phyloP scores from a whole-genome alignment of 53 echinoderm and acorn worm species.

The Patiria pectinifera region DNA sequence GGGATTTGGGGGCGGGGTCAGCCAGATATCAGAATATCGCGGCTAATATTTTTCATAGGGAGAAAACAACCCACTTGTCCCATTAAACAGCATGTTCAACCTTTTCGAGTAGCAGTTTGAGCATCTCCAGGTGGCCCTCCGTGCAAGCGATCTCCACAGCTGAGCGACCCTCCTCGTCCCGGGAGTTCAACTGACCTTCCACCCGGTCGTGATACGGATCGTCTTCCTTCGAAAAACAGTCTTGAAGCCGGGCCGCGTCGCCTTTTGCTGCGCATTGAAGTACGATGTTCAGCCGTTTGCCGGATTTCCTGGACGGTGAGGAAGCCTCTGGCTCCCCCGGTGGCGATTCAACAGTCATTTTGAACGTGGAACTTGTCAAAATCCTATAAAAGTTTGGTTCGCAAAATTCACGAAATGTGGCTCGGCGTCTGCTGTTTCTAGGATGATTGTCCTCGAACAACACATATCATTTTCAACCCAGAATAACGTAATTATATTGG shows the following conservation, averaged over 20 bases:
- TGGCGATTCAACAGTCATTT: conserved; percentile 74
- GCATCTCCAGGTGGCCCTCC: conserved; percentile 78
- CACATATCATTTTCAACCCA: background rate
- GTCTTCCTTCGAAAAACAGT: conserved; percentile 89
- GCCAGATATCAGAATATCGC: too few species aligned
- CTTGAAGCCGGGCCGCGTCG: conserved; percentile 80
- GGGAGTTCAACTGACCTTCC: conserved; percentile 81
- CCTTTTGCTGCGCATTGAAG: conserved; percentile 81
- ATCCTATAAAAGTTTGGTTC: conserved; percentile 63
- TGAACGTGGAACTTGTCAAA: conserved; percentile 59
- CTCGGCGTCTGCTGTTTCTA: conserved; percentile 18
- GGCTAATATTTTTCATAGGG: too few species aligned
- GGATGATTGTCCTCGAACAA: conserved; percentile 27
- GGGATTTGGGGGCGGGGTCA: too few species aligned
- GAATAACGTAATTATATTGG: too few species aligned
- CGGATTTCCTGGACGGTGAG: conserved; percentile 63
- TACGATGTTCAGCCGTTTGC: conserved; percentile 87
- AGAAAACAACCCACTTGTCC: background rate
- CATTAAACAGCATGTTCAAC: background rate
- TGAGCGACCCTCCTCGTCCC: conserved; percentile 83
- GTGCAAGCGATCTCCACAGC: conserved; percentile 87
- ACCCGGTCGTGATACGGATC: conserved; percentile 92
- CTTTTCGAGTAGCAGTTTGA: conserved; percentile 84
- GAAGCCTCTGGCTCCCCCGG: conserved; percentile 57
- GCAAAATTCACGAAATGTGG: background rate